These are phyloP conservation scores for Eilema caniola DNA, from an alignment of 2,888 invertebrate species.

Conservation along the genomic window DNA sequence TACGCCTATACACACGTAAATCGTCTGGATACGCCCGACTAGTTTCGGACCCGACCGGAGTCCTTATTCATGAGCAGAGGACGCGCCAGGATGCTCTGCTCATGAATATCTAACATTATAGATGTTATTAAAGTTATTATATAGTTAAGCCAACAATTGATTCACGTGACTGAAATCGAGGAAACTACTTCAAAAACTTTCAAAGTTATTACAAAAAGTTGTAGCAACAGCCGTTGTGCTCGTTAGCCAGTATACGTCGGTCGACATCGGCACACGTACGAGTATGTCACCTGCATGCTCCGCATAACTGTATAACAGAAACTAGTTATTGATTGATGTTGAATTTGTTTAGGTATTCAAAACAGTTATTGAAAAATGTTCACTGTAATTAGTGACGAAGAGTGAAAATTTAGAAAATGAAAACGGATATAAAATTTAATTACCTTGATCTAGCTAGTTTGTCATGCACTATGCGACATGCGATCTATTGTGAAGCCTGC, in stretches of 20 bases:
- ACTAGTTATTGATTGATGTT: slow-evolving; percentile 6
- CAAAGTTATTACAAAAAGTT: slow-evolving; percentile 59
- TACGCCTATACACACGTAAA: too few relatives aligned
- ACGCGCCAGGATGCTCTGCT: too few relatives aligned
- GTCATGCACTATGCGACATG: too few relatives aligned
- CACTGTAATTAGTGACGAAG: too few relatives aligned
- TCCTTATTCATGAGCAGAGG: too few relatives aligned
- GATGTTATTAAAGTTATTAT: slow-evolving; percentile 24
- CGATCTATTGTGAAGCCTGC: too few relatives aligned
- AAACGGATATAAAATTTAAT: too few relatives aligned
- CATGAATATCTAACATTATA: slow-evolving; percentile 9
- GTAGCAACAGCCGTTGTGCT: slow-evolving; percentile 48
- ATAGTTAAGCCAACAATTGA: slow-evolving; percentile 35
- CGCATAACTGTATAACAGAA: slow-evolving; percentile 13
- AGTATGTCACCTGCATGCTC: slow-evolving; percentile 21
- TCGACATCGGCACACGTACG: slow-evolving; percentile 19
- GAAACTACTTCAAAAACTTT: slow-evolving; percentile 47
- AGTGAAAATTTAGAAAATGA: too few relatives aligned
- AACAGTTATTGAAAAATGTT: too few relatives aligned
- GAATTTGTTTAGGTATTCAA: not conserved
- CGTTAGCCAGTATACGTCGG: slow-evolving; percentile 47
- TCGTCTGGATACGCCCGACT: too few relatives aligned
- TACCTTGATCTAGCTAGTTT: too few relatives aligned
- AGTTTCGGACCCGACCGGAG: too few relatives aligned
- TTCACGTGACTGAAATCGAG: slow-evolving; percentile 50